These are phyloP conservation scores for Drosophila bipectinata DNA, from an alignment of 1,140 invertebrate genomes.

Conservation along the genomic window DNA sequence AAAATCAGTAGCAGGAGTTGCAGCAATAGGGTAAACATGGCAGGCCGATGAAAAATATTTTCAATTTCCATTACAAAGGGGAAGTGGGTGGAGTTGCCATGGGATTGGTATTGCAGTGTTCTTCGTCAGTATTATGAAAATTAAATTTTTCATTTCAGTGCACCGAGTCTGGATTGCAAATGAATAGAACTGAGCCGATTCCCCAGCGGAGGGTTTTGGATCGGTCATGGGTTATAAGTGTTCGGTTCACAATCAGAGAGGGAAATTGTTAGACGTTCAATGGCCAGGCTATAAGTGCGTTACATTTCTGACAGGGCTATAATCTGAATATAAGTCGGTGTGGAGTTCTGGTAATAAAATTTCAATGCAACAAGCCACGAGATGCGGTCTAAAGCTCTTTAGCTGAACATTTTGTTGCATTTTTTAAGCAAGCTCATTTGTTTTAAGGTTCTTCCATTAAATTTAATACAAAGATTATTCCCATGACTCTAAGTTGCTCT, in stretches of 20 bases:
- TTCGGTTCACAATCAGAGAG: conserved; percentile 45
- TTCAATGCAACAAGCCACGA: conserved; percentile 36
- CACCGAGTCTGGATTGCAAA: conserved; percentile 43
- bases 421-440: not conserved
- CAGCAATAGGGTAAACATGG: conserved; percentile 53
- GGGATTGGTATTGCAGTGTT: conserved; percentile 46
- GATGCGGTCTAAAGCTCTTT: not conserved
- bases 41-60: conserved; percentile 68
- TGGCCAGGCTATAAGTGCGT: conserved; percentile 16
- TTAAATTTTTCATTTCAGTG: conserved; percentile 82
- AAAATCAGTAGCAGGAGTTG: conserved; percentile 9
- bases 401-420: not conserved
- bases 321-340: conserved; percentile 1
- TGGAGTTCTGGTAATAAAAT: conserved; percentile 35
- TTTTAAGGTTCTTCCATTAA: not conserved
- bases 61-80: conserved; percentile 77
- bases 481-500: not conserved
- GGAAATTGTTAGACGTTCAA: conserved; percentile 66
- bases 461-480: not conserved
- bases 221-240: conserved; percentile 20
- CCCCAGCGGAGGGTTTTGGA: not conserved
- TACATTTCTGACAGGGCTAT: conserved; percentile 48
- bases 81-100: conserved; percentile 31
- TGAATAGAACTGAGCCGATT: conserved; percentile 63
- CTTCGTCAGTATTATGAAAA: conserved; percentile 74